Percentiles rank a stretch among this genome's conserved stretches.
Evolutionary conservation across 2,113 vertebrate species (phyloP).

Genomic region (Penelope pileata): DNA sequence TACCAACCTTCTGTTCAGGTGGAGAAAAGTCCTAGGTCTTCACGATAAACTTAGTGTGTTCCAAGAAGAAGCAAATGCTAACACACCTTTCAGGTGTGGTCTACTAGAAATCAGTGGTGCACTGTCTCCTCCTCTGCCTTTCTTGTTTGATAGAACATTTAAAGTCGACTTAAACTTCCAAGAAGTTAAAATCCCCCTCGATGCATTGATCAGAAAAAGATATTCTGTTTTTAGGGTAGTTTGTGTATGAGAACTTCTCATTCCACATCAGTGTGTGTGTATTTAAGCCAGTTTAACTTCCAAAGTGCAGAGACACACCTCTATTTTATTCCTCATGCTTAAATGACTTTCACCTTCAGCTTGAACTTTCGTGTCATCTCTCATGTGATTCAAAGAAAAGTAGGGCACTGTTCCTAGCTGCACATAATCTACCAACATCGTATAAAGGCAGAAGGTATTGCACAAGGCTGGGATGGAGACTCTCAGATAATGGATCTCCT

Average conservation of each 20-base stretch:
- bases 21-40: not conserved
- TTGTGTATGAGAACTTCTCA: not conserved
- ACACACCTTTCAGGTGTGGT: not conserved
- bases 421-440: not conserved
- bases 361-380: not conserved
- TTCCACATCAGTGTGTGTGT: accelerated
- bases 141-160: not conserved
- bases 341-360: not conserved
- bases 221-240: not conserved
- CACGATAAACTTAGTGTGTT: not conserved
- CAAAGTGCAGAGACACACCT: not conserved
- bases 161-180: not conserved
- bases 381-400: not conserved
- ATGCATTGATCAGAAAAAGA: not conserved
- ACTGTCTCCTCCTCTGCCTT: not conserved
- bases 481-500: not conserved
- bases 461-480: not conserved
- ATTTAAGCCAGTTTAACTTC: not conserved
- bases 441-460: not conserved
- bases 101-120: not conserved
- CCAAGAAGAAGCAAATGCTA: not conserved
- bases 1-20: not conserved
- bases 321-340: not conserved
- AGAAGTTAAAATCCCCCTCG: not conserved
- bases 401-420: not conserved